Percentiles rank a stretch among this genome's conserved stretches.
phyloP scores from a whole-genome alignment of 1,140 invertebrate genomes.

The Diorhabda sublineata region DNA sequence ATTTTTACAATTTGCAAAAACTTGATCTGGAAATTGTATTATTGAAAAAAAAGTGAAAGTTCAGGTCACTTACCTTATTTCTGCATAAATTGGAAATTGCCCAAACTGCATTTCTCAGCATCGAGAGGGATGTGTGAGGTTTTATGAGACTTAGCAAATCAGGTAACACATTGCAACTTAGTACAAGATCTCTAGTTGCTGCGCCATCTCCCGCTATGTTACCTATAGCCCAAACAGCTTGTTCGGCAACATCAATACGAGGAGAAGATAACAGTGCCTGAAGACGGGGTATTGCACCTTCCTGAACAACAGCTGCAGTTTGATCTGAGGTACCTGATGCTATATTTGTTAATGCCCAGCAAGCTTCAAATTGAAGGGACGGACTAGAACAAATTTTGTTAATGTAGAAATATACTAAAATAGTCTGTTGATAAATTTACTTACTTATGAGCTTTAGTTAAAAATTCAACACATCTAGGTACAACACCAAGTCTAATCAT shows the following conservation, averaged over 20 bases:
- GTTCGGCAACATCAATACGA: slow-evolving; percentile 82
- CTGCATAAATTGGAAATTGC: slow-evolving; percentile 89
- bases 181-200: slow-evolving; percentile 69
- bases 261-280: slow-evolving; percentile 70
- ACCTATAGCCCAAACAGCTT: slow-evolving; percentile 96
- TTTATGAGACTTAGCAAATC: slow-evolving; percentile 65
- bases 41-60: too few relatives aligned
- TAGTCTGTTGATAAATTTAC: slow-evolving; percentile 25
- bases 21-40: too few relatives aligned
- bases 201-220: slow-evolving; percentile 94
- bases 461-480: slow-evolving; percentile 75
- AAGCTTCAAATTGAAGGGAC: slow-evolving; percentile 93
- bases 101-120: slow-evolving; percentile 56
- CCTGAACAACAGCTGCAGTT: slow-evolving; percentile 79
- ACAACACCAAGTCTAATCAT: slow-evolving; percentile 86
- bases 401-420: background rate
- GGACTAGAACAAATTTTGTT: slow-evolving; percentile 53
- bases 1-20: too few relatives aligned
- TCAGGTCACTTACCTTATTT: slow-evolving; percentile 52
- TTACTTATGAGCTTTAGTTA: slow-evolving; percentile 68
- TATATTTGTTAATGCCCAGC: slow-evolving; percentile 98
- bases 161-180: slow-evolving; percentile 59
- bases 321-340: slow-evolving; percentile 91
- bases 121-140: slow-evolving; percentile 52
- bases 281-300: slow-evolving; percentile 83